Percentiles rank a stretch among this genome's conserved stretches.
Evolutionary conservation across 2,888 invertebrate genomes (phyloP).

Genomic region (Nasonovia ribisnigri): DNA sequence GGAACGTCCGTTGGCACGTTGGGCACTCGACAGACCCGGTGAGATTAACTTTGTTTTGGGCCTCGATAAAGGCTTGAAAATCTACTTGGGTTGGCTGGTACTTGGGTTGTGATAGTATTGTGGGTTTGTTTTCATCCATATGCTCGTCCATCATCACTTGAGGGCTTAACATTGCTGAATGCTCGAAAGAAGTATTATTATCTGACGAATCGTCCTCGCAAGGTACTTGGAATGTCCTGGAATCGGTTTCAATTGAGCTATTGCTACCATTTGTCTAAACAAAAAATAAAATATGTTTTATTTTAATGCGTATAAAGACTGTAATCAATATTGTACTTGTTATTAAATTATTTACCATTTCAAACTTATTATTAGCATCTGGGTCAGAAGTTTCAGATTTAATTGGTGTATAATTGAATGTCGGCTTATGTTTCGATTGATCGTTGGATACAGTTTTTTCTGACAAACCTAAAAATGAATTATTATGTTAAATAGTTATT

Average conservation of each 20-base stretch:
- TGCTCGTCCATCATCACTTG: conserved; percentile 65
- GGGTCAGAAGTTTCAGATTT: conserved; percentile 34
- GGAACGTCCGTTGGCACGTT: conserved; percentile 67
- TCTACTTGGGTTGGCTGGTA: conserved; percentile 58
- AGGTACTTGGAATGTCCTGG: conserved; percentile 28
- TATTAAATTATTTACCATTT: conserved; percentile 25
- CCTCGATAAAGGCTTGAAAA: conserved; percentile 49
- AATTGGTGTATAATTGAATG: conserved; percentile 50
- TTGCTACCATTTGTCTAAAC: conserved; percentile 43
- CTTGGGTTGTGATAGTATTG: conserved; percentile 45
- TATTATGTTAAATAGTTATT: background rate
- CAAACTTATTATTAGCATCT: conserved; percentile 36
- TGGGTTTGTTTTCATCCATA: conserved; percentile 52
- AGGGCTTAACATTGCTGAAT: conserved; percentile 49
- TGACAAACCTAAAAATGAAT: conserved; percentile 39
- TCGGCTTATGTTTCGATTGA: conserved; percentile 42
- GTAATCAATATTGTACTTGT: background rate
- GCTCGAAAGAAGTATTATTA: conserved; percentile 49
- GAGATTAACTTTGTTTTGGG: conserved; percentile 50
- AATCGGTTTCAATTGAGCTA: conserved; percentile 37
- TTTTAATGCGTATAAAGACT: background rate
- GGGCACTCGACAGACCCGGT: conserved; percentile 63
- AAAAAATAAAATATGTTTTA: background rate
- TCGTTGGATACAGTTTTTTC: conserved; percentile 54
- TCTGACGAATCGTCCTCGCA: conserved; percentile 53